These are phyloP conservation scores for Nematolebias whitei DNA, from an alignment of 2,113 vertebrate genomes.

Conservation along the genomic window DNA sequence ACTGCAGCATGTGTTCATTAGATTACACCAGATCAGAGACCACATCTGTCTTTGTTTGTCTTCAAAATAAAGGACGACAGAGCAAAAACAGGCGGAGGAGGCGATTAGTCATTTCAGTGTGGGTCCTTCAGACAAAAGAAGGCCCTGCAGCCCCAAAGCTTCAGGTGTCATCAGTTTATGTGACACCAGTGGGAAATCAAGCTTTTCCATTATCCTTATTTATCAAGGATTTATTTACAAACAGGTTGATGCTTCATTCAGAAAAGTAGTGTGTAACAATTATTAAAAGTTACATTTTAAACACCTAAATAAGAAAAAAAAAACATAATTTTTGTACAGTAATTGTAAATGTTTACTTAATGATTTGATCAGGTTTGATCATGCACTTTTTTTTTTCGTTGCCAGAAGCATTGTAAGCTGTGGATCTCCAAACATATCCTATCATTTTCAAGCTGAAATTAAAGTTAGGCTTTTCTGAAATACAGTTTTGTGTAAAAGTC, in stretches of 20 bases:
- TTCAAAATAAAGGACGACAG: conserved; percentile 9
- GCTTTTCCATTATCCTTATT: conserved; percentile 11
- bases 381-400: too few relatives aligned
- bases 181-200: conserved; percentile 58
- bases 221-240: not conserved
- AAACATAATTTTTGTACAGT: too few relatives aligned
- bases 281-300: too few relatives aligned
- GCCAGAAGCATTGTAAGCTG: too few relatives aligned
- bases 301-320: too few relatives aligned
- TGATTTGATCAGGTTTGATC: too few relatives aligned
- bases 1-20: conserved; percentile 31
- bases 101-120: conserved; percentile 39
- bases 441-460: too few relatives aligned
- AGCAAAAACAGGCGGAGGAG: conserved; percentile 24
- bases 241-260: not conserved
- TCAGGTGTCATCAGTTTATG: conserved; percentile 60
- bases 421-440: too few relatives aligned
- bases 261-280: too few relatives aligned
- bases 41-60: conserved; percentile 23
- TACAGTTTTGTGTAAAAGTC: too few relatives aligned
- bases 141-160: conserved; percentile 38
- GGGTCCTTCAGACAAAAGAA: conserved; percentile 14
- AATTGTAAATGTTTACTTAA: too few relatives aligned
- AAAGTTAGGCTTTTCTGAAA: too few relatives aligned
- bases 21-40: conserved; percentile 23